Percentiles rank a stretch among this genome's conserved stretches.
Conservation (phyloP, 2,797 vertebrate species). For the Sphaeramia orbicularis region DNA sequence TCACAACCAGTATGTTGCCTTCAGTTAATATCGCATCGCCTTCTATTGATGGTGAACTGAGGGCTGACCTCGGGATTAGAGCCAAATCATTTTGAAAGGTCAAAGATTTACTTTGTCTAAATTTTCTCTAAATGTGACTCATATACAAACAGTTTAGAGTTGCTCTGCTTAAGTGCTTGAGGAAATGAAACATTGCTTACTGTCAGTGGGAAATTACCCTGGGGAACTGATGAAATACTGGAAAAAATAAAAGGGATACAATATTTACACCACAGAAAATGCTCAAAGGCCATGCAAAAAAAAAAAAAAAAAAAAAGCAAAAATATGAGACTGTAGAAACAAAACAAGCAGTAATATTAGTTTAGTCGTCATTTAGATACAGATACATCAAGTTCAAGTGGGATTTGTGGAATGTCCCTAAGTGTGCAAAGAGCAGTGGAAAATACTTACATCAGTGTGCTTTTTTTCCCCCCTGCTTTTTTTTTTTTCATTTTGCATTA, state of each 20-base stretch:
- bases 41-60: slow-evolving; percentile 62
- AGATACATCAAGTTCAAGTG: background rate
- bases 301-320: slow-evolving; percentile 7
- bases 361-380: slow-evolving; percentile 18
- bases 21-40: slow-evolving; percentile 65
- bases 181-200: slow-evolving; percentile 49
- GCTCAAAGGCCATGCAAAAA: slow-evolving; percentile 9
- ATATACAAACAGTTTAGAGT: slow-evolving; percentile 67
- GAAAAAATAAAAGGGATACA: slow-evolving; percentile 47
- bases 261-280: slow-evolving; percentile 25
- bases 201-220: slow-evolving; percentile 41
- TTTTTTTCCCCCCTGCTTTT: background rate
- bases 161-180: slow-evolving; percentile 36
- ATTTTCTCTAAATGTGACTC: slow-evolving; percentile 69
- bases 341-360: background rate
- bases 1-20: slow-evolving; percentile 55
- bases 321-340: background rate
- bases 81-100: slow-evolving; percentile 76
- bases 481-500: slow-evolving; percentile 13
- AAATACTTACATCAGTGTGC: slow-evolving; percentile 1
- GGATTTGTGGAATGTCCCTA: background rate
- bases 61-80: slow-evolving; percentile 54
- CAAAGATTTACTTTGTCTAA: slow-evolving; percentile 75
- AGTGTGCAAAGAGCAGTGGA: slow-evolving; percentile 1
- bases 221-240: slow-evolving; percentile 49